These are phyloP conservation scores for Myioborus melanocephalus DNA, from an alignment of 2,797 vertebrate species.

Conservation along the genomic window DNA sequence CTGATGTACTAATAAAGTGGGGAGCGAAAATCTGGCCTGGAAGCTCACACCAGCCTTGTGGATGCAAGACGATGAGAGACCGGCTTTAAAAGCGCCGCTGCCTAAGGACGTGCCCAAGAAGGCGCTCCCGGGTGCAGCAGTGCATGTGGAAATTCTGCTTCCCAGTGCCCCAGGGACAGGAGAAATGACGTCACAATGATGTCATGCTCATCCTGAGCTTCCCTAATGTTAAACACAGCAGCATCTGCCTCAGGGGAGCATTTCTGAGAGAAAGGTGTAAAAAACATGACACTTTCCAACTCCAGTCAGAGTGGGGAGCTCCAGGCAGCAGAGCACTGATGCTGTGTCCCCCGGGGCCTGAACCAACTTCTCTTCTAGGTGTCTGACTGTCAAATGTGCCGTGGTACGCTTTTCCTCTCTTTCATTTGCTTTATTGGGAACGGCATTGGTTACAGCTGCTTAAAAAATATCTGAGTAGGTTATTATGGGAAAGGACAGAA, in stretches of 20 bases:
- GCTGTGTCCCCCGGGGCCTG: background rate
- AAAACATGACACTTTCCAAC: slow-evolving; percentile 8
- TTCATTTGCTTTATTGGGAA: slow-evolving; percentile 19
- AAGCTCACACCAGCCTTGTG: background rate
- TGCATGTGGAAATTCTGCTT: background rate
- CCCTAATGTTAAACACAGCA: slow-evolving; percentile 17
- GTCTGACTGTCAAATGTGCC: slow-evolving; percentile 10
- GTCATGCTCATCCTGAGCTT: background rate
- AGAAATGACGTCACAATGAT: background rate
- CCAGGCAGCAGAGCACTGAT: background rate
- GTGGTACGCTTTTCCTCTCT: background rate
- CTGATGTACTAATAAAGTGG: background rate
- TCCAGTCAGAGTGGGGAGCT: background rate
- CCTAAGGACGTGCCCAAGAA: background rate
- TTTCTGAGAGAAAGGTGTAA: slow-evolving; percentile 24
- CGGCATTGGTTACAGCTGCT: background rate
- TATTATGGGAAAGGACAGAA: slow-evolving; percentile 39
- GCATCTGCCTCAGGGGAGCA: background rate
- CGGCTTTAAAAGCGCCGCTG: background rate
- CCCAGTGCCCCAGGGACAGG: background rate
- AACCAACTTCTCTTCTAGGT: slow-evolving; percentile 29
- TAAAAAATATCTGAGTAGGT: slow-evolving; percentile 45
- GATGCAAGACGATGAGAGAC: background rate
- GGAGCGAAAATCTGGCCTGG: slow-evolving; percentile 37
- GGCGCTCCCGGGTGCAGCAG: fast-evolving